phyloP scores from a whole-genome alignment of 1,140 invertebrate species.

The Sinonovacula constricta region DNA sequence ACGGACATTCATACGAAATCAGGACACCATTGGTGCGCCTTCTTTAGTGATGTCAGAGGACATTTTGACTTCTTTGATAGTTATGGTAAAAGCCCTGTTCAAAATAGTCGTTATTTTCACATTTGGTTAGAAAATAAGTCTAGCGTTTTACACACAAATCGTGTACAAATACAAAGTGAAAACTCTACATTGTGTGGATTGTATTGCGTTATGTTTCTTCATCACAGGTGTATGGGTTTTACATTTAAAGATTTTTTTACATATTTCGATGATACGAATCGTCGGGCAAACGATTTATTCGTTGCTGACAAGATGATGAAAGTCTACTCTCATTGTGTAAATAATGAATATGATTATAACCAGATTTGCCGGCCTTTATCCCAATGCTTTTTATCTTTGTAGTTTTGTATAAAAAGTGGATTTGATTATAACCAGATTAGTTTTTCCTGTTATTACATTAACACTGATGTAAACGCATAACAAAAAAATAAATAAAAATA shows the following conservation, averaged over 20 bases:
- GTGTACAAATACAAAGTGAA: conserved; percentile 5
- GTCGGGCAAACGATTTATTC: not conserved
- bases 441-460: too few species aligned
- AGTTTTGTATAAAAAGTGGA: too few species aligned
- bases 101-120: conserved; percentile 17
- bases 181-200: too few species aligned
- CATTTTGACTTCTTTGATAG: too few species aligned
- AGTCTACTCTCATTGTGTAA: not conserved
- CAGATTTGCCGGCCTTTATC: too few species aligned
- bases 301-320: conserved; percentile 4
- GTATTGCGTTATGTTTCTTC: too few species aligned
- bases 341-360: conserved; percentile 14
- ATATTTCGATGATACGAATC: not conserved
- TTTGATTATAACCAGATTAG: too few species aligned
- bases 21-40: conserved; percentile 6
- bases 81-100: too few species aligned
- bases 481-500: too few species aligned
- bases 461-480: too few species aligned
- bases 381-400: conserved; percentile 19
- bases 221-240: conserved; percentile 2
- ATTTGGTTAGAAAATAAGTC: conserved; percentile 12
- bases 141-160: conserved; percentile 2
- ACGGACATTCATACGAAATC: conserved; percentile 1
- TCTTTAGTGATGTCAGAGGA: too few species aligned
- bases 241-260: conserved; percentile 10